Evolutionary conservation across 2,888 invertebrate genomes (phyloP).

Genomic region (Horisme vitalbata): DNA sequence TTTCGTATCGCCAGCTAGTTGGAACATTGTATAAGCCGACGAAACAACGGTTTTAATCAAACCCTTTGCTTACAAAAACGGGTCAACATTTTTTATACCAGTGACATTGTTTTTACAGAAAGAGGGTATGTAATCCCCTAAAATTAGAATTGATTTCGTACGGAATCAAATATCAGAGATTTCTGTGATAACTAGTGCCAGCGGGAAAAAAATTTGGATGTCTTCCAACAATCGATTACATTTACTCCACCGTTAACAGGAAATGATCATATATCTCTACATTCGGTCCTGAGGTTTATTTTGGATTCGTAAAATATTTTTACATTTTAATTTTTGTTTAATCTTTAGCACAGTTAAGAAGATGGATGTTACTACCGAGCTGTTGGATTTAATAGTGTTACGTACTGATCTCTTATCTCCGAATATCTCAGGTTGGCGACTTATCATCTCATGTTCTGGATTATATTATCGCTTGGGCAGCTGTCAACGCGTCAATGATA

Average conservation of each 20-base stretch:
- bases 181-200: constrained; percentile 63
- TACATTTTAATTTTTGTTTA: constrained; percentile 36
- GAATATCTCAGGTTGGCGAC: constrained; percentile 56
- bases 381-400: constrained; percentile 31
- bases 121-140: constrained; percentile 55
- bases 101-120: constrained; percentile 40
- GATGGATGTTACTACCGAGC: constrained; percentile 31
- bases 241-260: constrained; percentile 67
- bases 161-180: constrained; percentile 68
- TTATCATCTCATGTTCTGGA: constrained; percentile 45
- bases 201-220: constrained; percentile 66
- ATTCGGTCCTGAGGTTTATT: constrained; percentile 48
- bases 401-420: constrained; percentile 42
- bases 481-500: constrained; percentile 71
- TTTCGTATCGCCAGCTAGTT: too few species aligned
- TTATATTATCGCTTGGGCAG: constrained; percentile 54
- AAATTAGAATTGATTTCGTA: constrained; percentile 73
- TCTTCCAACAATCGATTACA: constrained; percentile 76
- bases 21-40: constrained; percentile 4
- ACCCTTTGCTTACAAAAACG: constrained; percentile 27
- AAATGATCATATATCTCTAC: constrained; percentile 59
- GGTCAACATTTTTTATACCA: constrained; percentile 17
- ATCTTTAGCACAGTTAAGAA: constrained; percentile 27
- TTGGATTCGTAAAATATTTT: constrained; percentile 37
- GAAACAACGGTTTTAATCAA: constrained; percentile 29